Evolutionary conservation across 2,888 invertebrate species (phyloP), one percentile per base, ranked within the genome.

Genomic region (Crocallis elinguaria): DNA sequence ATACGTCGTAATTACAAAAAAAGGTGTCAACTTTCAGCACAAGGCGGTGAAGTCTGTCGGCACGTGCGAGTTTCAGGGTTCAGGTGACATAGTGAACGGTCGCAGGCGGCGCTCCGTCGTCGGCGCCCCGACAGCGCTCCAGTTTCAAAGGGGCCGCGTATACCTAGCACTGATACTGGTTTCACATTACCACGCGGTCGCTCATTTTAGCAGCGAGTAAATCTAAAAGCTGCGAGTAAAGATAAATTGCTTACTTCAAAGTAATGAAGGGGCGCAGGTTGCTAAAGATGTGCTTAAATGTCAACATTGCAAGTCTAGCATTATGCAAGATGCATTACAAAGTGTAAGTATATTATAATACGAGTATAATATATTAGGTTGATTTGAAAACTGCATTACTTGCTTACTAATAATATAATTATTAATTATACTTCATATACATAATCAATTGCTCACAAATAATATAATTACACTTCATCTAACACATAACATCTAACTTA

Each of bases 101-200:
- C 62, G 60, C 69, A 64, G 66, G 61, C 62, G 58, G 45, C 30
- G 52, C 64, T 63, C 49, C 39, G 23, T 67, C 75, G 73, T 64
- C 67, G 69, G 65, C 12, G 56, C 66, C 63, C 66, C 51, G 19
- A 19, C 21, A 19, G 32, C 32, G 41, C 48, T 61, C 64, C 21
- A 50, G 63, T 71, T 64, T 55, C 69, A 44, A 52, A 52, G 41
- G 52, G 36, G 19, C 45, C 52, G 52, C 52, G 13, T n/a, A 19
- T 6, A 6, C 29, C 30, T 11, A 19, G 17, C 14, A 27, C 39
- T 29, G 39, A 45, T 46, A 37, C 35, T 19, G 19, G 29, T 30
- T 13, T 52, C 41, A 11, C 32, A 23, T 39, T 46, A 42, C 52
- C 33, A 16, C 30, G 25, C 41, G 14, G 19, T 16, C 32, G 36